Base-by-base conservation (phyloP, 2,113 vertebrate genomes). In the Sinocyclocheilus anshuiensis region DNA sequence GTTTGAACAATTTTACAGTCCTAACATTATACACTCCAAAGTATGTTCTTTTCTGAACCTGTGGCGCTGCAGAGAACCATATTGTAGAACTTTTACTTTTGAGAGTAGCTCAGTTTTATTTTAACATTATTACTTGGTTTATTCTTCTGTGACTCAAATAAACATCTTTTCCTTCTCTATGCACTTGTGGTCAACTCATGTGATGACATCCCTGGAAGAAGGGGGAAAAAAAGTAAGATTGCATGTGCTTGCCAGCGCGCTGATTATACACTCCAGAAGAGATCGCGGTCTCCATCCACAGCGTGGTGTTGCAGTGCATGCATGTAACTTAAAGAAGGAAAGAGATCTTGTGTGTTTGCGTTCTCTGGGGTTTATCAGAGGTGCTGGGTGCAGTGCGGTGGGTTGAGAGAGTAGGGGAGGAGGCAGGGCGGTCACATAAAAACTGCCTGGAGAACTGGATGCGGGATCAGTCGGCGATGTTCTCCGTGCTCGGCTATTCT, bases 371-470 rank as follows among this genome's bases (percentile, higher is more conserved):
- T 89, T 89, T 93, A 92, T 93, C 87, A 90, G 93, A 94, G 93
- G 93, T 94, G 93, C 93, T 92, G 88, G 88, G 91, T 89, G 90
- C 86, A 87, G 89, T 85, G 88, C 88, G 87, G 86, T 36, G 79
- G 36, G 71, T 88, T 83, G 87, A 89, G 86, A 89, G 84, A 83
- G 80, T 45, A 83, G 78, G 81, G 87, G 91, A 91, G 90, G 91
- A 92, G 92, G 93, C 88, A 90, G 94, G 94, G 94, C 93, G 94
- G 93, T 93, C 92, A 91, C 94, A 94, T 94, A 95, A 94, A 95
- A 95, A 93, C 92, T 91, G 92, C 91, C 87, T 87, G 90, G 88
- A 91, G 88, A 90, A 89, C 87, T 88, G 91, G 92, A 94, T 94
- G 93, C 92, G 91, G 88, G 93, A 94, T 93, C 94, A 95, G 88